A percentile compares a stretch with the other conserved stretches of the same genome.
Conservation (phyloP, 23 tunicate species). For the Trididemnum miniatum region DNA sequence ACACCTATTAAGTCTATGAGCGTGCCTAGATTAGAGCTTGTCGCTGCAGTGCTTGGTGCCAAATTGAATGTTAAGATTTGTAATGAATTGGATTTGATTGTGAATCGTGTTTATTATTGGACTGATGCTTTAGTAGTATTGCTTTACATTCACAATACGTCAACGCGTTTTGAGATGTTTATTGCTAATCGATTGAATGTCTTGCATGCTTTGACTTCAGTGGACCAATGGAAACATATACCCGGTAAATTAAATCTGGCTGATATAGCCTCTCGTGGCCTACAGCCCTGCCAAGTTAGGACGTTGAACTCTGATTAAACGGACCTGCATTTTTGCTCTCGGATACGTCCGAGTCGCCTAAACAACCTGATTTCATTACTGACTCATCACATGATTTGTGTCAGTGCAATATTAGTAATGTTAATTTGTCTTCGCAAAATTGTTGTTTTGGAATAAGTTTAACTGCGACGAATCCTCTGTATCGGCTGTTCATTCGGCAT, state of each 20-base stretch:
- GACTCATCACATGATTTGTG: no score
- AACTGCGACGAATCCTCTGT: no score
- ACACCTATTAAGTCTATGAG: slow-evolving; percentile 1
- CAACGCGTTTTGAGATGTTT: slow-evolving; percentile 10
- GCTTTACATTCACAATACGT: neutral
- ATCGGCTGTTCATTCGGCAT: no score
- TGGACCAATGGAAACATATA: slow-evolving; percentile 22
- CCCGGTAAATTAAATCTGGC: neutral
- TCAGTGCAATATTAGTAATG: no score
- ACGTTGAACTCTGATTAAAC: neutral
- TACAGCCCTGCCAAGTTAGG: neutral
- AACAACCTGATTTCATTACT: neutral
- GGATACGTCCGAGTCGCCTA: neutral
- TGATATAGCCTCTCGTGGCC: neutral
- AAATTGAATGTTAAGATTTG: neutral
- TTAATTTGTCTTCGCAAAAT: neutral
- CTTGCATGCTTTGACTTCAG: neutral
- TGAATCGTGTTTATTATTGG: neutral
- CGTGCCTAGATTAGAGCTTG: neutral
- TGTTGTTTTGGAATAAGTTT: neutral
- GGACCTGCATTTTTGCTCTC: neutral
- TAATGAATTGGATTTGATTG: neutral
- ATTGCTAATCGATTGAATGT: slow-evolving; percentile 27
- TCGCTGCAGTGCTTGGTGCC: slow-evolving; percentile 18
- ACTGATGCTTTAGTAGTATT: slow-evolving; percentile 12